Percentiles rank a stretch among this genome's conserved stretches.
Evolutionary conservation across 2,888 invertebrate species (phyloP).

Genomic region (Melanotus villosus): DNA sequence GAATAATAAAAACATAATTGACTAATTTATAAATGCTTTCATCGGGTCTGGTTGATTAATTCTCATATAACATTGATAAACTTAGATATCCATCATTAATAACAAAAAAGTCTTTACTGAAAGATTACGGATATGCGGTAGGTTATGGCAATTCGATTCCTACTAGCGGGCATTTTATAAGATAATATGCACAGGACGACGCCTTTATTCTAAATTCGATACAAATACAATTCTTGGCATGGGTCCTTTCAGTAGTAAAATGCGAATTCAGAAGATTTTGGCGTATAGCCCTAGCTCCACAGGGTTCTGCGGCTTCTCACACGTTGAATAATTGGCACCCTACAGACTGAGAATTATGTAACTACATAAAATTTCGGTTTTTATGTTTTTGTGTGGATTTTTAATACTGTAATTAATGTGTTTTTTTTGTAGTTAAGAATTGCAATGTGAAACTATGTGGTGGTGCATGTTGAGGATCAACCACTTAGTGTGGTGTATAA

Average conservation of each 20-base stretch:
- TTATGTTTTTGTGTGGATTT: no score
- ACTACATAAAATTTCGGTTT: no score
- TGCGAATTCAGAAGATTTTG: constrained; percentile 44
- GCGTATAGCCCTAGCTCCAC: constrained; percentile 31
- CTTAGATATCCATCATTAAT: no score
- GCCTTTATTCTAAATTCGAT: constrained; percentile 53
- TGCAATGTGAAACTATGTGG: no score
- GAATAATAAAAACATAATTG: no score
- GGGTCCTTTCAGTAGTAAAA: constrained; percentile 47
- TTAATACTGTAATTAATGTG: constrained; percentile 11
- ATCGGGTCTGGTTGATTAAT: no score
- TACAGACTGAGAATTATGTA: constrained; percentile 3
- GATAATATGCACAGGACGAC: constrained; percentile 48
- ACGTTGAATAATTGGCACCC: constrained; percentile 37
- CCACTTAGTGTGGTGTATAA: constrained; percentile 19
- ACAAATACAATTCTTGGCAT: constrained; percentile 53
- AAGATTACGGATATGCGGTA: constrained; percentile 52
- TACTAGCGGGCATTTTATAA: constrained; percentile 42
- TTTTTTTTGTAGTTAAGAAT: no score
- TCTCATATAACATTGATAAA: no score
- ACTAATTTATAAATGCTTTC: no score
- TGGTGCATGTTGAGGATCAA: background rate
- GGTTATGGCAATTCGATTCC: constrained; percentile 48
- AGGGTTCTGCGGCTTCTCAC: constrained; percentile 40
- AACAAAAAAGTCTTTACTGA: constrained; percentile 4